Percentiles rank a stretch among this genome's conserved stretches.
Conservation (phyloP, 2,113 vertebrate genomes). For the Paralichthys olivaceus region DNA sequence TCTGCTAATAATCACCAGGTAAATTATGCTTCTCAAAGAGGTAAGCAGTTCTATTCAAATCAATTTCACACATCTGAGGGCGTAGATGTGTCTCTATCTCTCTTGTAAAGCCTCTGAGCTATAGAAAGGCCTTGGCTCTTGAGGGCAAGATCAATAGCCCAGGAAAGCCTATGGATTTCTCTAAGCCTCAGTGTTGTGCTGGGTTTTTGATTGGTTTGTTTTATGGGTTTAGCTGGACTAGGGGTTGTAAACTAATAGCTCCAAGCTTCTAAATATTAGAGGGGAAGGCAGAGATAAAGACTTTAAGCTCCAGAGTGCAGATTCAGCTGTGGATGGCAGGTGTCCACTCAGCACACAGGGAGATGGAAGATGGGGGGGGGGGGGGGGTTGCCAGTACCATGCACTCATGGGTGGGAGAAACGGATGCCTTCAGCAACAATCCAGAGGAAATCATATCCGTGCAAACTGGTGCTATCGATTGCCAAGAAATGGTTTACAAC, state of each 20-base stretch:
- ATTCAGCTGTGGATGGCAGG: conserved; percentile 59
- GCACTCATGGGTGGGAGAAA: conserved; percentile 27
- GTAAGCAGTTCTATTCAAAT: conserved; percentile 54
- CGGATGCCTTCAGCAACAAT: conserved; percentile 27
- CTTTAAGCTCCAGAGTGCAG: conserved; percentile 57
- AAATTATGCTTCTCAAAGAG: conserved; percentile 57
- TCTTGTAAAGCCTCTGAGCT: conserved; percentile 53
- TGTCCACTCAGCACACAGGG: conserved; percentile 61
- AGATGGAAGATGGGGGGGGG: neutral
- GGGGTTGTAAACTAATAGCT: conserved; percentile 64
- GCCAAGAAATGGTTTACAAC: conserved; percentile 13
- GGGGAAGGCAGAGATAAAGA: conserved; percentile 54
- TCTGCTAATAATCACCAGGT: conserved; percentile 50
- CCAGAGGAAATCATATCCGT: conserved; percentile 30
- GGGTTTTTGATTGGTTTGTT: conserved; percentile 72
- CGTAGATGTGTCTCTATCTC: conserved; percentile 30
- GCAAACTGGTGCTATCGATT: conserved; percentile 29
- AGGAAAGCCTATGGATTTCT: conserved; percentile 70
- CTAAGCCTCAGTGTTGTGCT: conserved; percentile 56
- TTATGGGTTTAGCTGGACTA: conserved; percentile 65
- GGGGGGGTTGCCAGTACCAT: conserved; percentile 8
- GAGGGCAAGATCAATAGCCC: conserved; percentile 67
- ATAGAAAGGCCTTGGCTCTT: conserved; percentile 48
- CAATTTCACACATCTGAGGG: conserved; percentile 22
- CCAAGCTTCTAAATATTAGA: conserved; percentile 68